Percentiles rank a stretch among this genome's conserved stretches.
Conservation (phyloP, 2,797 vertebrate species). For the Petrocephalus schoutedeni region DNA sequence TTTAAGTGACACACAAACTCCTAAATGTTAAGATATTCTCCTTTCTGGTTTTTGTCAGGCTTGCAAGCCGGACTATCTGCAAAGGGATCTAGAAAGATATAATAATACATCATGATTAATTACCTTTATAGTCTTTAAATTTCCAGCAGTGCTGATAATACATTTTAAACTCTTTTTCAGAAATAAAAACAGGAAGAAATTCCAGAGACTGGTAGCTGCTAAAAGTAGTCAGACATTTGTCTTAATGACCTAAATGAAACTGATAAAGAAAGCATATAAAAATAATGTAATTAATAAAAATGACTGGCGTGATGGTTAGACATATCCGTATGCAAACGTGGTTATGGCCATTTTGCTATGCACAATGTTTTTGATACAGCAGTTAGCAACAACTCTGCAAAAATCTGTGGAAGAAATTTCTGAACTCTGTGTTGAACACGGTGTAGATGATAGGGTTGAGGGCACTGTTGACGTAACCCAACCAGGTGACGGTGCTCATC, state of each 20-base stretch:
- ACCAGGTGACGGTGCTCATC: constrained; percentile 90
- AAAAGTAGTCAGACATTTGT: neutral
- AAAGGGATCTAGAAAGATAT: neutral
- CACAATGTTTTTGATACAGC: neutral
- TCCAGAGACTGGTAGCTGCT: neutral
- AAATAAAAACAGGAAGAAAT: neutral
- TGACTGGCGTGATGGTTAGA: neutral
- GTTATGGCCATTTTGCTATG: neutral
- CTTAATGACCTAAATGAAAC: neutral
- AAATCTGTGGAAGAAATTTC: constrained; percentile 80
- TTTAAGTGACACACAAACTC: neutral
- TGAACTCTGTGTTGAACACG: constrained; percentile 85
- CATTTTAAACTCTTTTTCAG: neutral
- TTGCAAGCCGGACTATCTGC: constrained; percentile 2
- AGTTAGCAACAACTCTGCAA: constrained; percentile 59
- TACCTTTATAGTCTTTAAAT: neutral
- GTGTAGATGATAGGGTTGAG: constrained; percentile 93
- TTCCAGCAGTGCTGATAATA: neutral
- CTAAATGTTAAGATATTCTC: neutral
- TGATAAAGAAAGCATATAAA: neutral
- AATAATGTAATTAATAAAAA: neutral
- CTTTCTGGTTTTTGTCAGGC: constrained; percentile 2
- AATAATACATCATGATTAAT: constrained; percentile 4
- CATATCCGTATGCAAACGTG: neutral
- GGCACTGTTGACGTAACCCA: constrained; percentile 92